Base-by-base conservation (phyloP, 2,888 invertebrate species). In the Heliothis peltigera region DNA sequence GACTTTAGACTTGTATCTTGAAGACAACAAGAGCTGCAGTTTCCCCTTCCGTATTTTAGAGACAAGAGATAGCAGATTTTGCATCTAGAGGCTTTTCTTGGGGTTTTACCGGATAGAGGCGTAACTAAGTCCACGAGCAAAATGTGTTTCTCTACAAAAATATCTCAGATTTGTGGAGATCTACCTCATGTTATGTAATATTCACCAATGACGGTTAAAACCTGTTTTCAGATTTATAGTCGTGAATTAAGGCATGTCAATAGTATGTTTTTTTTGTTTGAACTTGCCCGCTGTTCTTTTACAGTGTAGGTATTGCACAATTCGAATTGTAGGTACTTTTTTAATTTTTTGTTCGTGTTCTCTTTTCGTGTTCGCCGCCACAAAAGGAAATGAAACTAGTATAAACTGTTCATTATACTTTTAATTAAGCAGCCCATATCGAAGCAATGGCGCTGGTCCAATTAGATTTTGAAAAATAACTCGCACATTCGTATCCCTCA, bases 81-180 rank as follows among this genome's bases (percentile, higher is more conserved):
- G 87, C 81, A 83, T 84, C 77, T 79, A 74, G 78, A 81, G 83
- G 87, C 84, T 88, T 88, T 89, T 84, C 83, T 78, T 80, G 84
- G 77, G 86, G 86, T 84, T 88, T 82, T 81, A 73, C 74, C 82
- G 88, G 87, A 90, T 90, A 81, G 76, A 75, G 81, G 84, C 85
- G 88, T 90, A 90, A 91, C 90, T 92, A 91, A 91, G 91, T 89
- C 89, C 84, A 85, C 82, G 85, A 85, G 85, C 85, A 85, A 85
- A 91, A 90, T 89, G 86, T 92, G 87, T 92, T 90, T 88, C 86
- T 84, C 85, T 85, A 85, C 84, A 86, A 86, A 90, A 87, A 88
- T 89, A 89, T 84, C 88, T 87, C 77, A 85, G 89, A 82, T 86
- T 86, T 86, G 79, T 72, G 67, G 68, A 84, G 84, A 85, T 89